Conservation (phyloP, 2,888 invertebrate species). For the Melanchra persicariae region DNA sequence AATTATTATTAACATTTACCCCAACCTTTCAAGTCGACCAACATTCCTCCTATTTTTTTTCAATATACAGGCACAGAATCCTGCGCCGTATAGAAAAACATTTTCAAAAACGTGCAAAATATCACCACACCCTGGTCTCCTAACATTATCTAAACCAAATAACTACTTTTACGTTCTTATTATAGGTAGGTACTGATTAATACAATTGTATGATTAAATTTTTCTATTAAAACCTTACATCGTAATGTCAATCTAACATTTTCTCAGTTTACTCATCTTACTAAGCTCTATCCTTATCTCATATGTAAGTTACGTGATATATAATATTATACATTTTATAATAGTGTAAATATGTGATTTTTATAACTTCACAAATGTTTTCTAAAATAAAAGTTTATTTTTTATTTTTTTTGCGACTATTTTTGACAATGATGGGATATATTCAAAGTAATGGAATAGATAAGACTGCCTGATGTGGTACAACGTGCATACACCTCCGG, state of each 20-base stretch:
- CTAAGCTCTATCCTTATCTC: slow-evolving; percentile 90
- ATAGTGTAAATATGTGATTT: slow-evolving; percentile 90
- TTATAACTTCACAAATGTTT: slow-evolving; percentile 83
- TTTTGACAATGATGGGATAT: slow-evolving; percentile 78
- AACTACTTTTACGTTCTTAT: slow-evolving; percentile 87
- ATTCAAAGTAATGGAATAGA: slow-evolving; percentile 73
- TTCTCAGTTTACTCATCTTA: slow-evolving; percentile 87
- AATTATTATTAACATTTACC: slow-evolving; percentile 80
- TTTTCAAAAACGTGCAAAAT: slow-evolving; percentile 91
- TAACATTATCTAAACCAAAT: slow-evolving; percentile 90
- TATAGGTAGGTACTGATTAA: slow-evolving; percentile 85
- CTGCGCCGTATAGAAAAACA: slow-evolving; percentile 89
- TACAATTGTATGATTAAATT: slow-evolving; percentile 87
- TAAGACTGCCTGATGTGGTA: slow-evolving; percentile 64
- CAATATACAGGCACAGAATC: slow-evolving; percentile 83
- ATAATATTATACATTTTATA: slow-evolving; percentile 87
- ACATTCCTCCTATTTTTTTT: slow-evolving; percentile 82
- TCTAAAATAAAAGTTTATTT: slow-evolving; percentile 78
- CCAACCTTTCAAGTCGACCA: too few species aligned
- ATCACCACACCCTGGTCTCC: slow-evolving; percentile 91
- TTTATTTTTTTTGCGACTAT: slow-evolving; percentile 67
- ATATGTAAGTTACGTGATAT: slow-evolving; percentile 87
- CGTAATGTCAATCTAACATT: slow-evolving; percentile 84
- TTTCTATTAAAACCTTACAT: slow-evolving; percentile 87
- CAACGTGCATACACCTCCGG: slow-evolving; percentile 48